Conservation (phyloP, 2,113 vertebrate genomes). For the Heterochromis multidens region DNA sequence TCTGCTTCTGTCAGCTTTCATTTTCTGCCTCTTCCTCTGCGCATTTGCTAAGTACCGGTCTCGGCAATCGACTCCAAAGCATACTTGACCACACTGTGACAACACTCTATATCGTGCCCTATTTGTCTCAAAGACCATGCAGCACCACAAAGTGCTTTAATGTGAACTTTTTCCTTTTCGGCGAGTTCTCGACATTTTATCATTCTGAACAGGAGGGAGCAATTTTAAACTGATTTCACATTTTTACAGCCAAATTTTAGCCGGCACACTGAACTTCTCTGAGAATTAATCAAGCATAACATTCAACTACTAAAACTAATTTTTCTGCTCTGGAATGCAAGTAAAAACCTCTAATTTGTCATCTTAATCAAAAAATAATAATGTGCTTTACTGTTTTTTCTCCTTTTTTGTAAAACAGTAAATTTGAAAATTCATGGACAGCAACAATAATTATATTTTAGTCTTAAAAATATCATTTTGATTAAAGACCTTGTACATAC, state of each 20-base stretch:
- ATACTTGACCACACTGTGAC: background rate
- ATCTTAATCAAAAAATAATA: background rate
- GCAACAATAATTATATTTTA: background rate
- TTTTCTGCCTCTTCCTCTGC: background rate
- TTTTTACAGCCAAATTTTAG: background rate
- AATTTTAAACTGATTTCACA: background rate
- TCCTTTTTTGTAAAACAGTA: background rate
- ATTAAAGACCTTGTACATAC: fast-evolving
- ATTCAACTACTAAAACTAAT: fast-evolving
- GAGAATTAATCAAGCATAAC: background rate
- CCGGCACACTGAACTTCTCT: background rate
- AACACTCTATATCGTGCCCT: background rate
- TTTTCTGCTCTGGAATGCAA: background rate
- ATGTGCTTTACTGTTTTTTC: background rate
- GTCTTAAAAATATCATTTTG: fast-evolving
- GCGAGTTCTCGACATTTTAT: background rate
- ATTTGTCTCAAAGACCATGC: background rate
- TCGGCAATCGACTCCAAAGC: background rate
- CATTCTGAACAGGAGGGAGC: background rate
- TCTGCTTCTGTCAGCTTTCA: background rate
- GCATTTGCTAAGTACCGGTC: fast-evolving
- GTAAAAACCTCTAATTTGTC: background rate
- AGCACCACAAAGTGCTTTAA: too few relatives aligned
- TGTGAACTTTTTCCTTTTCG: background rate
- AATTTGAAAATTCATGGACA: background rate